Percentiles rank a stretch among this genome's conserved stretches.
phyloP scores from a whole-genome alignment of 2,888 invertebrate genomes.

The Parnassius smintheus region DNA sequence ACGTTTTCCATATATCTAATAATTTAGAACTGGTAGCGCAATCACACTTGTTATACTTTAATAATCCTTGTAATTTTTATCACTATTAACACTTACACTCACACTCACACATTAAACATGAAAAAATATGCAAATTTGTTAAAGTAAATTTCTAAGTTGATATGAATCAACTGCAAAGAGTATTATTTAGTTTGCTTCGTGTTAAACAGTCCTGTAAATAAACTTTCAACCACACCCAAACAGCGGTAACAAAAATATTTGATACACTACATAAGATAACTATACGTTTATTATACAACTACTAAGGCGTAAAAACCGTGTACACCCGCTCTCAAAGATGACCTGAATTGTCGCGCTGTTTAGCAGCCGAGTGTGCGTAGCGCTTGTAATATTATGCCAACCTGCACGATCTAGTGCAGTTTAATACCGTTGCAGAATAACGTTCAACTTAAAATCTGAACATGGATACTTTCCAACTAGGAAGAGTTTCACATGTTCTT shows the following conservation, averaged over 20 bases:
- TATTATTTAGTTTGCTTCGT: too few relatives aligned
- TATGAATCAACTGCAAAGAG: too few relatives aligned
- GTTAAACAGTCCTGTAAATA: neutral
- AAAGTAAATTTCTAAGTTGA: too few relatives aligned
- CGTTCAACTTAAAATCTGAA: constrained; percentile 16
- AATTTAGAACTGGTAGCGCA: too few relatives aligned
- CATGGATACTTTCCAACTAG: constrained; percentile 32
- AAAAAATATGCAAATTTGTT: too few relatives aligned
- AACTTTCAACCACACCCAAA: neutral
- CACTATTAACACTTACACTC: too few relatives aligned
- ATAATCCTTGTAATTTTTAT: too few relatives aligned
- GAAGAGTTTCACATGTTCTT: constrained; percentile 24
- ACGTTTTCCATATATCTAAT: too few relatives aligned
- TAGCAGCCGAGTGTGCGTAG: constrained; percentile 22
- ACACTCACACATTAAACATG: too few relatives aligned
- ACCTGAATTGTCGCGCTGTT: constrained; percentile 21
- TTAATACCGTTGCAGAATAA: constrained; percentile 21
- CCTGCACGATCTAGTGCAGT: constrained; percentile 10
- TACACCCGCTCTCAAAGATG: constrained; percentile 17
- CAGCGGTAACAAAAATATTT: constrained; percentile 8
- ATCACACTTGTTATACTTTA: too few relatives aligned
- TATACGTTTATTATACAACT: constrained; percentile 19
- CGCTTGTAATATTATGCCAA: constrained; percentile 16
- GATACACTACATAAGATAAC: constrained; percentile 22
- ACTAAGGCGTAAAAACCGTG: constrained; percentile 23